Base-by-base conservation (phyloP, 2,888 invertebrate genomes). In the Drosophila demipolita region DNA sequence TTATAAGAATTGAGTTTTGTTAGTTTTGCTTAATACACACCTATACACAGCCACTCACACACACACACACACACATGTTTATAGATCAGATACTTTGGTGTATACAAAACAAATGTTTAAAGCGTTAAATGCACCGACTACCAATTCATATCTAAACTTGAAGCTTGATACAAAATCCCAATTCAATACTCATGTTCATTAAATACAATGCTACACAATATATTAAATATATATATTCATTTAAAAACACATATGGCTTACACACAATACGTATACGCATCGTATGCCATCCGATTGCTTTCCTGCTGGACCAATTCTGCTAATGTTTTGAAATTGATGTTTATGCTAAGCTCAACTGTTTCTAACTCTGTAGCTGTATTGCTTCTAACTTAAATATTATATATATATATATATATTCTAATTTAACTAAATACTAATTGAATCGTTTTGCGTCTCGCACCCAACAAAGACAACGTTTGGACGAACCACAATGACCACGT, bases 401-500 rank as follows among this genome's bases (percentile, higher is more conserved):
- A 9, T 32, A 9, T 11, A 6, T 11, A 6, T 26, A 1, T 6
- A 29, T 29, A 29, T 29, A 5, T 29, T 23, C 26, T 40, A 11
- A 9, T 12, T 5, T 20, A 11, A 32, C 57, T 66, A 20, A 60
- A 82, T 80, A 88, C 87, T 88, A 84, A 85, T 88, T 88, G n/a
- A 23, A n/a, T 38, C 62, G 60, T 80, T 73, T 84, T 53, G 36
- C 83, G 69, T 76, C 55, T 76, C 82, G 57, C 59, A 23, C 48
- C 63, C 45, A 55, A 1, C 58, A 59, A 79, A 93, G 93, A 96
- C 96, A 42, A 96, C 96, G 3, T 97, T 97, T 85, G 97, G 97
- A 33, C 95, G 97, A 84, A 96, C 96, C 89, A 96, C 97, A 1
- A 93, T 97, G 83, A 96, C 96, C 68, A 97, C 97, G 60, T 96